Conservation (phyloP, 2,113 vertebrate species). For the Orthonyx spaldingii region DNA sequence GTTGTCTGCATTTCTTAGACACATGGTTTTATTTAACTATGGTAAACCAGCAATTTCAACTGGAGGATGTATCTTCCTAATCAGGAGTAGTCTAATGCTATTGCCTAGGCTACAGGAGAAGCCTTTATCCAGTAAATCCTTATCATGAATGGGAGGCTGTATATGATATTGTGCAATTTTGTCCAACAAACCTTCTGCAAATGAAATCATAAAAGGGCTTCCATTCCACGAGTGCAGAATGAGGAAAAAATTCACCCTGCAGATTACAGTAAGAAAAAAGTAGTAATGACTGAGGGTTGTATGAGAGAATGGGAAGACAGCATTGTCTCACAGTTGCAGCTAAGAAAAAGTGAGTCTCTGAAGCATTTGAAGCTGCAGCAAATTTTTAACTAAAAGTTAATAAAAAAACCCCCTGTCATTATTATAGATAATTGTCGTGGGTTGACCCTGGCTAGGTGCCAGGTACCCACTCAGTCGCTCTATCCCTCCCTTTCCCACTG, state of each 20-base stretch:
- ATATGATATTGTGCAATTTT: background rate
- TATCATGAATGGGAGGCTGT: background rate
- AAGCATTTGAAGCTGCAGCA: background rate
- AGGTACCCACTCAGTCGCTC: too few relatives aligned
- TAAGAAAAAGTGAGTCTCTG: background rate
- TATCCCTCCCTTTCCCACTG: too few relatives aligned
- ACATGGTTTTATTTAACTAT: conserved; percentile 8
- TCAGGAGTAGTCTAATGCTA: background rate
- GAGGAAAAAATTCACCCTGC: background rate
- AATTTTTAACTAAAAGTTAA: background rate
- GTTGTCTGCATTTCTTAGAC: background rate
- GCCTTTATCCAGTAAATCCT: background rate
- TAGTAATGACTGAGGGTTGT: background rate
- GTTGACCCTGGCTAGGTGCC: too few relatives aligned
- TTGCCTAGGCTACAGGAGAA: background rate
- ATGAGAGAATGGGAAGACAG: background rate
- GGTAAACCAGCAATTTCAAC: background rate
- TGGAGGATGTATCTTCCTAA: background rate
- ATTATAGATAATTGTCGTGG: too few relatives aligned
- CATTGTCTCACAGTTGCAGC: background rate
- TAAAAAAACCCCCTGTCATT: rapidly evolving
- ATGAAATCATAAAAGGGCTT: background rate
- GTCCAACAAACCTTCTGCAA: background rate
- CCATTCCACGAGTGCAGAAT: background rate
- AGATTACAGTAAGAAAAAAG: background rate